Evolutionary conservation across 2,888 invertebrate species (phyloP).

Genomic region (Colostygia pectinataria): DNA sequence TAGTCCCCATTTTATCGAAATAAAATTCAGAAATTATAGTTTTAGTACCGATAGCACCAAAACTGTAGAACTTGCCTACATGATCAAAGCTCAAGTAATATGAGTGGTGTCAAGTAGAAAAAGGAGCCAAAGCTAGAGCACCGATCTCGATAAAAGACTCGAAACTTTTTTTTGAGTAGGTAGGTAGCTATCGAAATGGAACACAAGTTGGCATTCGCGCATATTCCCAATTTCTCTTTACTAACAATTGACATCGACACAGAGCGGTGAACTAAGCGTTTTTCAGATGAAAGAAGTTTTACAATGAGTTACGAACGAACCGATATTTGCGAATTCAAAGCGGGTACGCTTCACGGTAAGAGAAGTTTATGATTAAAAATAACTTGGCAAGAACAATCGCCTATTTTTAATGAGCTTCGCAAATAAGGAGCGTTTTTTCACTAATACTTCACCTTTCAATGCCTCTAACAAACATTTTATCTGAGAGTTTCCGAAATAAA

Average conservation of each 20-base stretch:
- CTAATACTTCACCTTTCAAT: conserved; percentile 17
- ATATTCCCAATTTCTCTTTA: conserved; percentile 33
- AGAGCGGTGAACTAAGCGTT: conserved; percentile 6
- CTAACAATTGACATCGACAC: conserved; percentile 22
- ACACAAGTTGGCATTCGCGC: conserved; percentile 36
- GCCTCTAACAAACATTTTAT: not conserved
- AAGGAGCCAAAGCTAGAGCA: conserved; percentile 13
- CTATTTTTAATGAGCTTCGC: conserved; percentile 18
- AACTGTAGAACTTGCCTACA: not conserved
- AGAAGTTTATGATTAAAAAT: conserved; percentile 17
- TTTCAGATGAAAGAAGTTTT: conserved; percentile 6
- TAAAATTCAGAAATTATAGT: too few species aligned
- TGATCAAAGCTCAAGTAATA: too few species aligned
- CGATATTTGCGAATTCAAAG: conserved; percentile 10
- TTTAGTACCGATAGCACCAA: not conserved
- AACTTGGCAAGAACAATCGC: conserved; percentile 14
- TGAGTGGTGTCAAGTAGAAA: conserved; percentile 23
- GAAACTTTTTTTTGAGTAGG: conserved; percentile 43
- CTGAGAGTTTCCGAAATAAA: conserved; percentile 1
- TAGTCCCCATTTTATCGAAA: not conserved
- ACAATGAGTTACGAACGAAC: conserved; percentile 3
- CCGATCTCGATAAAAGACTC: conserved; percentile 26
- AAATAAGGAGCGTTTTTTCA: conserved; percentile 18
- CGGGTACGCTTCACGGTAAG: too few species aligned
- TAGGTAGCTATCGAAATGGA: conserved; percentile 34